phyloP scores from a whole-genome alignment of 2,113 vertebrate genomes.

The Synodontis membranacea region DNA sequence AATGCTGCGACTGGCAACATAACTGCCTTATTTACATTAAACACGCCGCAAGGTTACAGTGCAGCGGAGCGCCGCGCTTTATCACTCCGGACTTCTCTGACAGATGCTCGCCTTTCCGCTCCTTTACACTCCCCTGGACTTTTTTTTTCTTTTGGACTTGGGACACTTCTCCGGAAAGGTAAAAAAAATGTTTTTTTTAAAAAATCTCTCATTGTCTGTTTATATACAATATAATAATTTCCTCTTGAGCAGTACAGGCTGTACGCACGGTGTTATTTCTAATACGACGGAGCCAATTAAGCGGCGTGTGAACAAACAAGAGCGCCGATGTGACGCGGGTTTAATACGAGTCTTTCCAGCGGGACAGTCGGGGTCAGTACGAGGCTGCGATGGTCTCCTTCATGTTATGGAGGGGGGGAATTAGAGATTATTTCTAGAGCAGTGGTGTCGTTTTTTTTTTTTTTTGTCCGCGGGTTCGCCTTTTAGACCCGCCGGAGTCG shows the following conservation, averaged over 20 bases:
- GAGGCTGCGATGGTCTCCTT: slow-evolving; percentile 77
- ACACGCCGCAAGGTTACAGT: slow-evolving; percentile 99
- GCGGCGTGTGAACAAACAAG: slow-evolving; percentile 71
- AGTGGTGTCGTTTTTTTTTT: slow-evolving; percentile 79
- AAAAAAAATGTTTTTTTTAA: too few relatives aligned
- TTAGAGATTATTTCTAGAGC: slow-evolving; percentile 80
- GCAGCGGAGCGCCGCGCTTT: slow-evolving; percentile 98
- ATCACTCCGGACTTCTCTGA: slow-evolving; percentile 98
- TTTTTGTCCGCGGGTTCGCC: slow-evolving; percentile 84
- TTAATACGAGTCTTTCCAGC: slow-evolving; percentile 81
- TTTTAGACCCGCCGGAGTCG: slow-evolving; percentile 86
- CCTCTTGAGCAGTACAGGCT: neutral
- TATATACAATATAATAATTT: neutral
- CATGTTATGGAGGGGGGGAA: slow-evolving; percentile 69
- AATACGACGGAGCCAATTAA: slow-evolving; percentile 67
- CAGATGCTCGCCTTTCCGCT: slow-evolving; percentile 82
- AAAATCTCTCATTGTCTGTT: slow-evolving; percentile 50
- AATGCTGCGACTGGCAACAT: slow-evolving; percentile 93
- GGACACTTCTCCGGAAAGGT: slow-evolving; percentile 86
- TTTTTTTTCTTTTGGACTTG: slow-evolving; percentile 85
- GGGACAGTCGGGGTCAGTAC: slow-evolving; percentile 91
- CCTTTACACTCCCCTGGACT: slow-evolving; percentile 80
- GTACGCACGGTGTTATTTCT: neutral
- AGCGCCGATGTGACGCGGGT: slow-evolving; percentile 74
- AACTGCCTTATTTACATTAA: slow-evolving; percentile 99